Base-by-base conservation (phyloP, 2,797 vertebrate genomes). In the Poeciliopsis turneri region DNA sequence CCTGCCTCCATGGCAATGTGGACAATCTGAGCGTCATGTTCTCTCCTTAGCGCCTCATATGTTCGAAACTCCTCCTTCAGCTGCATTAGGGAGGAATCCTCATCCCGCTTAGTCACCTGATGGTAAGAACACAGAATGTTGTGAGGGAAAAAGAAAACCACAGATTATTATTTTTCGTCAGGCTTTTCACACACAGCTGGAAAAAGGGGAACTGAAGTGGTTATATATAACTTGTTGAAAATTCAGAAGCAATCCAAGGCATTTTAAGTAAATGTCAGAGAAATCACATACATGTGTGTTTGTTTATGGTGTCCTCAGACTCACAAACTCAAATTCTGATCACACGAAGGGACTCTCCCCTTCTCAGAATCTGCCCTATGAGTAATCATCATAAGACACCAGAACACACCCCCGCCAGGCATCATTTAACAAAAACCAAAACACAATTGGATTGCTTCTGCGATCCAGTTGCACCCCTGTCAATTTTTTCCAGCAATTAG, bases 1-100 rank as follows among this genome's bases (percentile, higher is more conserved):
- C 98, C 98, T 0, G 98, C 98, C 92, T 99, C 98, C 97, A 99
- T 97, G 89, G 98, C 98, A 72, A 99, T 99, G 91, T 99, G 98
- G 90, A 99, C 97, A 18, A 99, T 98, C 82, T 99, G 98, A 51
- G 98, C 97, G 7, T 99, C 98, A 1, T 99, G 98, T 74, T 99
- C 98, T n/a, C 98, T 96, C 64, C 98, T 94, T 76, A 99, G 93
- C 11, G 98, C 97, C 86, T 99, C 98, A 0, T 99, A 98, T 13
- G 97, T 97, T 16, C 98, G 96, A 89, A 99, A 99, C 92, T 99
- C 98, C 82, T 99, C 98, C 80, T 98, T 99, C 81, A 99, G 94
- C 84, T 99, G 97, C 98, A 99, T 99, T 89, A 99, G 94, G 1
- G 98, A 99, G 80, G 98, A 99, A 93, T 99, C 98, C 90, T 99